Conservation (phyloP, 2,113 vertebrate genomes). For the Acrocephalus kingi region DNA sequence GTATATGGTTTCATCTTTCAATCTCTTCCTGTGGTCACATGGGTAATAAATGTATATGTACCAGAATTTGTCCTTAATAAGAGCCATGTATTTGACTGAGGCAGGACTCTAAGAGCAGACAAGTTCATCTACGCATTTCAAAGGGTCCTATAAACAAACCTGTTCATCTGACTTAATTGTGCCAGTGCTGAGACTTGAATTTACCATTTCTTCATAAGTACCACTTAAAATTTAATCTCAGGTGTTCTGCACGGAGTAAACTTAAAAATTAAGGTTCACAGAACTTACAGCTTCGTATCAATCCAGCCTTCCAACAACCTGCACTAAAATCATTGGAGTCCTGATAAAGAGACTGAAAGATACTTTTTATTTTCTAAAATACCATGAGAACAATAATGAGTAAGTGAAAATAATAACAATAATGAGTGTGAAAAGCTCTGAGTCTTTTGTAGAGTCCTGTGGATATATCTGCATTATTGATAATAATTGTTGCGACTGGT, state of each 20-base stretch:
- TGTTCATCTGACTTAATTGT: conserved; percentile 68
- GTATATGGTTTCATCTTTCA: conserved; percentile 55
- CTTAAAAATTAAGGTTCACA: conserved; percentile 59
- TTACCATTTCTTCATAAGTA: conserved; percentile 68
- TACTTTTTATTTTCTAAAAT: background rate
- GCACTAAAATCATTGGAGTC: conserved; percentile 22
- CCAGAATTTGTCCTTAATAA: conserved; percentile 72
- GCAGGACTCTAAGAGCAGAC: conserved; percentile 28
- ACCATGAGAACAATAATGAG: conserved; percentile 1
- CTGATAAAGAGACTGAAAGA: background rate
- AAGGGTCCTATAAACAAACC: conserved; percentile 52
- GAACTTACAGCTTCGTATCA: conserved; percentile 51
- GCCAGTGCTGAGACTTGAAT: conserved; percentile 40
- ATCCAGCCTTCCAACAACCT: background rate
- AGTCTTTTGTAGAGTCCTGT: background rate
- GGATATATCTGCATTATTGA: background rate
- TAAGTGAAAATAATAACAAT: conserved; percentile 1
- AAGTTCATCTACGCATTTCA: conserved; percentile 68
- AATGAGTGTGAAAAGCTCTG: background rate
- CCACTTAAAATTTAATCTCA: conserved; percentile 69
- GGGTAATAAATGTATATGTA: conserved; percentile 70
- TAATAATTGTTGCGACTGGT: background rate
- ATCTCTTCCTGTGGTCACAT: conserved; percentile 42
- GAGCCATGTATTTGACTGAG: conserved; percentile 67
- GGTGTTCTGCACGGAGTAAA: conserved; percentile 50